Conservation (phyloP, 2,888 invertebrate species). For the Volucella inflata region DNA sequence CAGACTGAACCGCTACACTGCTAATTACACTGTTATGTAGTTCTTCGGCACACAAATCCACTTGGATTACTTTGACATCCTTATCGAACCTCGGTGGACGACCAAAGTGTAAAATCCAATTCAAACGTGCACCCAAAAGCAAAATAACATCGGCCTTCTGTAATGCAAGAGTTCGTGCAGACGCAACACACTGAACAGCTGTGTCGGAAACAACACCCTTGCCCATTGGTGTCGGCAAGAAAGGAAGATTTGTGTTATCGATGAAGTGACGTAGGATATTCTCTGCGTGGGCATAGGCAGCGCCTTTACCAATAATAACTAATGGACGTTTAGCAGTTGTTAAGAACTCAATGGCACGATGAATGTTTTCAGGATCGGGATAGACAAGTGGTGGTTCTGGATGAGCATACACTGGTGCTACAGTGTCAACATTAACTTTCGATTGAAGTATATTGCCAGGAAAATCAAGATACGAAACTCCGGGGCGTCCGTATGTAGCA, state of each 20-base stretch:
- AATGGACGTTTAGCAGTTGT: slow-evolving; percentile 91
- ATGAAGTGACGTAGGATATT: slow-evolving; percentile 88
- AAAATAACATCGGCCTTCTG: slow-evolving; percentile 95
- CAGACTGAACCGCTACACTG: slow-evolving; percentile 92
- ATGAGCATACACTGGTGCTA: slow-evolving; percentile 82
- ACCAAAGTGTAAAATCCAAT: slow-evolving; percentile 99
- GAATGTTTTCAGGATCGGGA: slow-evolving; percentile 89
- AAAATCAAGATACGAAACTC: slow-evolving; percentile 95
- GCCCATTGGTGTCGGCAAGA: slow-evolving; percentile 98
- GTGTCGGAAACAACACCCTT: slow-evolving; percentile 91
- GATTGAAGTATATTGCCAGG: slow-evolving; percentile 92
- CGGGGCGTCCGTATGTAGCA: slow-evolving; percentile 94
- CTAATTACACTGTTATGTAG: slow-evolving; percentile 94
- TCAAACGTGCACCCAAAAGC: slow-evolving; percentile 94
- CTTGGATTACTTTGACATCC: slow-evolving; percentile 95
- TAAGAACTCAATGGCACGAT: slow-evolving; percentile 88
- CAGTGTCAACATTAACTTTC: slow-evolving; percentile 79
- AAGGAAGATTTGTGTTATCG: slow-evolving; percentile 90
- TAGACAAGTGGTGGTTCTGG: slow-evolving; percentile 87
- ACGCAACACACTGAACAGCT: slow-evolving; percentile 90
- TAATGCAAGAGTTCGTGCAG: slow-evolving; percentile 94
- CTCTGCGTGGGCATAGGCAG: slow-evolving; percentile 93
- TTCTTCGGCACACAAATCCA: slow-evolving; percentile 95
- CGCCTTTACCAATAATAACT: slow-evolving; percentile 95
- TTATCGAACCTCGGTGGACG: slow-evolving; percentile 92